Evolutionary conservation across 2,113 vertebrate genomes (phyloP).

Genomic region (Oostethus manadensis): DNA sequence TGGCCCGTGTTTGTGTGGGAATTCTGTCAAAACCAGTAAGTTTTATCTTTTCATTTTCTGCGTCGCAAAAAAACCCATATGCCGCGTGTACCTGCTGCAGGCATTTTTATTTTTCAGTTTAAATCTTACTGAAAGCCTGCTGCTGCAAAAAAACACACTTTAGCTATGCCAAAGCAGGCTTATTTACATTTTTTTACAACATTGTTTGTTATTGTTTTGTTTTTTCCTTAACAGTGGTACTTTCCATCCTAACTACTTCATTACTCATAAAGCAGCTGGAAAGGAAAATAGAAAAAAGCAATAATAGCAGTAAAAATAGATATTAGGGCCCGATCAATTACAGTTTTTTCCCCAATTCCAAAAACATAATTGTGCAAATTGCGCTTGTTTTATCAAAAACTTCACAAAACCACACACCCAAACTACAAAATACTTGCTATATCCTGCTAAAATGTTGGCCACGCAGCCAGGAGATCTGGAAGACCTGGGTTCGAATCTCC

Average conservation of each 20-base stretch:
- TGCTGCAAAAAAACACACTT: too few relatives aligned
- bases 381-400: too few relatives aligned
- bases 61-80: conserved; percentile 20
- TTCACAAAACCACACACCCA: too few relatives aligned
- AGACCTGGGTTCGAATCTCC: too few relatives aligned
- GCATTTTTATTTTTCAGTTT: conserved; percentile 22
- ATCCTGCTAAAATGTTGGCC: too few relatives aligned
- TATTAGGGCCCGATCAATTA: not conserved
- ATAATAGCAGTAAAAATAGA: conserved; percentile 43
- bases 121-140: conserved; percentile 2
- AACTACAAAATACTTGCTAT: too few relatives aligned
- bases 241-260: too few relatives aligned
- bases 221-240: not conserved
- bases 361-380: too few relatives aligned
- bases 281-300: conserved; percentile 3
- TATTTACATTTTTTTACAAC: not conserved
- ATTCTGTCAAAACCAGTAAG: not conserved
- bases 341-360: too few relatives aligned
- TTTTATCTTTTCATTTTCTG: conserved; percentile 29
- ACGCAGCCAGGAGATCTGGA: too few relatives aligned
- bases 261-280: not conserved
- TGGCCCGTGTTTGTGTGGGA: not conserved
- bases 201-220: not conserved
- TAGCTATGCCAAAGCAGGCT: not conserved
- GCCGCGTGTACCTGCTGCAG: not conserved